phyloP scores from a whole-genome alignment of 2,113 vertebrate species.

The Petroica traversi region DNA sequence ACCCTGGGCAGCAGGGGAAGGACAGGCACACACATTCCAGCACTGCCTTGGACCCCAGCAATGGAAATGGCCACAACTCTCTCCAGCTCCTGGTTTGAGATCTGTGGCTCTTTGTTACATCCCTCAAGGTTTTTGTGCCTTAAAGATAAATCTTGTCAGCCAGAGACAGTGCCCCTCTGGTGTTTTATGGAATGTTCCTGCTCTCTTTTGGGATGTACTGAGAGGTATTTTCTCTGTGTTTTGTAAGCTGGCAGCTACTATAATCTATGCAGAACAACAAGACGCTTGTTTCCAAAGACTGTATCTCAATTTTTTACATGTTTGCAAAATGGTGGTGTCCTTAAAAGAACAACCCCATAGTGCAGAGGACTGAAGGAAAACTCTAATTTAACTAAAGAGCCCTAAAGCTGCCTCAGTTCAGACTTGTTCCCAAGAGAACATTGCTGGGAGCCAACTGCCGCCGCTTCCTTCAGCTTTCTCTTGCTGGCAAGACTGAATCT shows the following conservation, averaged over 20 bases:
- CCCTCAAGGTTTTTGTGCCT: background rate
- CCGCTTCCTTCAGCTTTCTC: background rate
- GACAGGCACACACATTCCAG: background rate
- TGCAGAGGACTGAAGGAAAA: slow-evolving; percentile 16
- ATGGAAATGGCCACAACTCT: accelerated
- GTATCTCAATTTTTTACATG: background rate
- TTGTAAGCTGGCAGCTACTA: background rate
- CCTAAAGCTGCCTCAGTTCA: slow-evolving; percentile 49
- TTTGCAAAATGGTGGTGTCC: slow-evolving; percentile 6
- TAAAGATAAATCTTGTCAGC: background rate
- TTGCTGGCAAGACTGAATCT: slow-evolving; percentile 36
- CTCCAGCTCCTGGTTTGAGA: background rate
- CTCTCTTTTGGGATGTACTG: background rate
- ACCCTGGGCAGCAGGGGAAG: background rate
- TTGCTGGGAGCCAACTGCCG: slow-evolving; percentile 22
- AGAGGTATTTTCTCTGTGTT: background rate
- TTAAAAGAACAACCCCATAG: slow-evolving; percentile 28
- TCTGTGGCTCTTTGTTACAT: background rate
- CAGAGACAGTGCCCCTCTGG: background rate
- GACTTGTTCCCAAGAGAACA: slow-evolving; percentile 55
- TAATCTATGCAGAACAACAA: background rate
- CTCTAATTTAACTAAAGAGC: slow-evolving; percentile 39
- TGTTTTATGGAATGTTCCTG: background rate
- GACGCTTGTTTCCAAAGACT: background rate
- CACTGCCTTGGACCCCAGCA: background rate